phyloP scores from a whole-genome alignment of 1,140 invertebrate species.

The Onthophagus taurus region DNA sequence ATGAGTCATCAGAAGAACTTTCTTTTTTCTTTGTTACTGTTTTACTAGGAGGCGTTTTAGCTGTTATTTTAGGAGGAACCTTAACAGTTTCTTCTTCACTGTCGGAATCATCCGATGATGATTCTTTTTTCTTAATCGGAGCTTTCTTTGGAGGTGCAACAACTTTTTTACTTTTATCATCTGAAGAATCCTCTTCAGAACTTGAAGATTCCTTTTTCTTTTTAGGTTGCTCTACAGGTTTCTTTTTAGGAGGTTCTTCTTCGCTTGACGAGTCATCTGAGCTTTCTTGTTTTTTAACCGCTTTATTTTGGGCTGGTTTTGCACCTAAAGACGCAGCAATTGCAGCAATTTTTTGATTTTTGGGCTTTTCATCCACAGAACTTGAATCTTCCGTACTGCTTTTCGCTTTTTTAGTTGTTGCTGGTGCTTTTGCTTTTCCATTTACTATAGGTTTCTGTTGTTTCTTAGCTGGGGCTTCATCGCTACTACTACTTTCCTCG shows the following conservation, averaged over 20 bases:
- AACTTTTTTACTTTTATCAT: conserved; percentile 19
- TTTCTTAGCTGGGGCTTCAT: conserved; percentile 24
- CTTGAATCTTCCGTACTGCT: conserved; percentile 29
- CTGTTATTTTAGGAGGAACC: conserved; percentile 15
- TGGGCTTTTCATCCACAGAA: conserved; percentile 24
- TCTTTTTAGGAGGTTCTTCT: conserved; percentile 21
- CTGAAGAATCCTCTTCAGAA: conserved; percentile 38
- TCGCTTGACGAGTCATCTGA: conserved; percentile 36
- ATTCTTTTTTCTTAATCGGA: conserved; percentile 20
- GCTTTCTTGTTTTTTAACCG: conserved; percentile 29
- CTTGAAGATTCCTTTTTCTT: conserved; percentile 24
- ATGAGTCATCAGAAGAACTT: conserved; percentile 14
- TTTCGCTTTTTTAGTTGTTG: conserved; percentile 18
- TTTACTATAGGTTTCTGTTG: conserved; percentile 13
- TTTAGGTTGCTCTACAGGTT: conserved; percentile 17
- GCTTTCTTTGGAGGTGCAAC: conserved; percentile 12
- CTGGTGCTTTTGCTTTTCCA: conserved; percentile 14
- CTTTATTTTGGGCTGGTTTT: conserved; percentile 6
- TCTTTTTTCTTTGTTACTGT: conserved; percentile 7
- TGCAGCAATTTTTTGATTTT: not conserved
- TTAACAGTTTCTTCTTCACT: conserved; percentile 24
- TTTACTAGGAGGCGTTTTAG: conserved; percentile 12
- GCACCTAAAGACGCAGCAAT: too few species aligned
- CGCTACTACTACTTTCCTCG: conserved; percentile 25
- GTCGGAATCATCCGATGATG: conserved; percentile 26